Evolutionary conservation across 2,797 vertebrate species (phyloP).

Genomic region (Streptopelia turtur): DNA sequence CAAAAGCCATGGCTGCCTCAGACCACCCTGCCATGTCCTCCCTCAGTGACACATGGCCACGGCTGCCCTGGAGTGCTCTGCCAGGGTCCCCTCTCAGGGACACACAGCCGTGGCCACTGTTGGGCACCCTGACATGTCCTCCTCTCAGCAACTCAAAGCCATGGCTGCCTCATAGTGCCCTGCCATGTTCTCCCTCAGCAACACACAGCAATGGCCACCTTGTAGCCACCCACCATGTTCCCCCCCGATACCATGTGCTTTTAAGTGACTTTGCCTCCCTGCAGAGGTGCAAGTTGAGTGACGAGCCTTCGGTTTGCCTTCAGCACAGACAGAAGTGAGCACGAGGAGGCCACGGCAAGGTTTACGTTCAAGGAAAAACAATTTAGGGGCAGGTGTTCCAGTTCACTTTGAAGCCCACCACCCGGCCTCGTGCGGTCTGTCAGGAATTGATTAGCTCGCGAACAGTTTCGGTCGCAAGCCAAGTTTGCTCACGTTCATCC

Average conservation of each 20-base stretch:
- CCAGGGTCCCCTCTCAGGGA: accelerated
- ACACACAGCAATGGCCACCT: accelerated
- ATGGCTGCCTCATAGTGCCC: accelerated
- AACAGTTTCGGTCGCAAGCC: neutral
- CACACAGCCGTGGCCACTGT: neutral
- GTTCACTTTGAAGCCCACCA: neutral
- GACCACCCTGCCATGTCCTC: accelerated
- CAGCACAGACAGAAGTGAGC: accelerated
- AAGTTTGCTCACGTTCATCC: neutral
- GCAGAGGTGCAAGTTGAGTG: neutral
- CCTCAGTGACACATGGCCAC: neutral
- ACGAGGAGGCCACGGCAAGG: neutral
- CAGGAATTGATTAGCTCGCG: neutral
- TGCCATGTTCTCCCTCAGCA: accelerated
- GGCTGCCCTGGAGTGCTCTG: accelerated
- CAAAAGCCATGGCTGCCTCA: accelerated
- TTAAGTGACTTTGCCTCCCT: accelerated
- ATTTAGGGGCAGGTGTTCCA: neutral
- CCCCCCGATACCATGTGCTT: neutral
- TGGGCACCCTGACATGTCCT: neutral
- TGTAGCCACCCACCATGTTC: accelerated
- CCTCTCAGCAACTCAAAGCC: accelerated
- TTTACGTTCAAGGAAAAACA: accelerated
- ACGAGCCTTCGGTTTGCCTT: neutral
- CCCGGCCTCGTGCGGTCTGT: accelerated